A percentile compares a stretch with the other conserved stretches of the same genome.
phyloP scores from a whole-genome alignment of 2,113 vertebrate genomes.

The Gavialis gangeticus region DNA sequence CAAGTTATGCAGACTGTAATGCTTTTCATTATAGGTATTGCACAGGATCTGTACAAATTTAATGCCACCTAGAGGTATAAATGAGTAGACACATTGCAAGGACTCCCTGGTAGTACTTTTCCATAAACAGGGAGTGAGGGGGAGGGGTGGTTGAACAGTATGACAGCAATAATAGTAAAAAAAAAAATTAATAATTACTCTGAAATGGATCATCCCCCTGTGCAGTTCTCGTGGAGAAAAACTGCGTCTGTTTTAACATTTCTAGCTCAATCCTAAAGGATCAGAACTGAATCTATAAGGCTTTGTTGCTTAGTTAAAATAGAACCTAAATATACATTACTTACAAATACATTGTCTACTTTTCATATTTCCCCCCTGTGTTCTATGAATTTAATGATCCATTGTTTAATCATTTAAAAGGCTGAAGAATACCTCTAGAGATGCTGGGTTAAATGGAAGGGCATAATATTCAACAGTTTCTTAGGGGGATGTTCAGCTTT shows the following conservation, averaged over 20 bases:
- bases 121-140: not conserved
- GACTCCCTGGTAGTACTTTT: not conserved
- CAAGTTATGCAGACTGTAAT: not conserved
- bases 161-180: not conserved
- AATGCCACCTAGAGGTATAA: slow-evolving; percentile 50
- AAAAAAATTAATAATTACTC: not conserved
- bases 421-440: not conserved
- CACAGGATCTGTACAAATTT: slow-evolving; percentile 3
- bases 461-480: not conserved
- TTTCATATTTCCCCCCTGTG: not conserved
- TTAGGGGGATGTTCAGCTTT: not conserved
- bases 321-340: not conserved
- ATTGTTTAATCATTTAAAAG: not conserved
- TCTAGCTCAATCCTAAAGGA: not conserved
- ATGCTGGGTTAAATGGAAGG: slow-evolving; percentile 9
- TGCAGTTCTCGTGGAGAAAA: not conserved
- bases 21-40: not conserved
- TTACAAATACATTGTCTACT: not conserved
- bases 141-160: not conserved
- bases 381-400: slow-evolving; percentile 6
- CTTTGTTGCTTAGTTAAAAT: not conserved
- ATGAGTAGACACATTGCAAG: not conserved
- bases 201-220: not conserved
- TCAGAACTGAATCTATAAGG: not conserved
- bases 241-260: not conserved